phyloP scores from a whole-genome alignment of 2,797 vertebrate species.

The Phoxinus dragarum region DNA sequence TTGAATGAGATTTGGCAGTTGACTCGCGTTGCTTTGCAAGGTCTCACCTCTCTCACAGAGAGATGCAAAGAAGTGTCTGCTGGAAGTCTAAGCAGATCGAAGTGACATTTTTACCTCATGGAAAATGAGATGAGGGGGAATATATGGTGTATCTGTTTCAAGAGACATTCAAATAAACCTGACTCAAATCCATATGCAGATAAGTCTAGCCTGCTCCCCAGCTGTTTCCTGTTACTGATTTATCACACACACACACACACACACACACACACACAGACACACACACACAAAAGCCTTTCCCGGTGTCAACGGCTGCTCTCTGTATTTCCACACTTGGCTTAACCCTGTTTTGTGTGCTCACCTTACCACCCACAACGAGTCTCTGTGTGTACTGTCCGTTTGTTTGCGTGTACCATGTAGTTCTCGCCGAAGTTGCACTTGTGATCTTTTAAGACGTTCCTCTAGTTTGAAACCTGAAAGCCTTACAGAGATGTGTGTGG shows the following conservation, averaged over 20 bases:
- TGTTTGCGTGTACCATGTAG: slow-evolving; percentile 29
- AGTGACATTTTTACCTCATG: background rate
- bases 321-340: slow-evolving; percentile 47
- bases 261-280: background rate
- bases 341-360: slow-evolving; percentile 49
- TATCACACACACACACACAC: slow-evolving; percentile 6
- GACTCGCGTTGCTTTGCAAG: background rate
- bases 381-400: background rate
- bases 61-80: slow-evolving; percentile 2
- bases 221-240: slow-evolving; percentile 82
- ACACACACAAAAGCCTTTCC: background rate
- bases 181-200: slow-evolving; percentile 64
- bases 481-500: slow-evolving; percentile 5
- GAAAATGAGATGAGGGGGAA: background rate
- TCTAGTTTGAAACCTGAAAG: slow-evolving; percentile 21
- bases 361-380: slow-evolving; percentile 53
- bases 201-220: slow-evolving; percentile 70
- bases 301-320: slow-evolving; percentile 25
- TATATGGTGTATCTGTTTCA: background rate
- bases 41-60: background rate
- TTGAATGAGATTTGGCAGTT: slow-evolving; percentile 5
- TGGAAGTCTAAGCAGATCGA: background rate
- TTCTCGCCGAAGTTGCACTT: background rate
- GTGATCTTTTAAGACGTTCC: background rate
- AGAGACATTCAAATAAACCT: slow-evolving; percentile 29